phyloP scores from a whole-genome alignment of 1,140 invertebrate species.

The Berghia stephanieae region DNA sequence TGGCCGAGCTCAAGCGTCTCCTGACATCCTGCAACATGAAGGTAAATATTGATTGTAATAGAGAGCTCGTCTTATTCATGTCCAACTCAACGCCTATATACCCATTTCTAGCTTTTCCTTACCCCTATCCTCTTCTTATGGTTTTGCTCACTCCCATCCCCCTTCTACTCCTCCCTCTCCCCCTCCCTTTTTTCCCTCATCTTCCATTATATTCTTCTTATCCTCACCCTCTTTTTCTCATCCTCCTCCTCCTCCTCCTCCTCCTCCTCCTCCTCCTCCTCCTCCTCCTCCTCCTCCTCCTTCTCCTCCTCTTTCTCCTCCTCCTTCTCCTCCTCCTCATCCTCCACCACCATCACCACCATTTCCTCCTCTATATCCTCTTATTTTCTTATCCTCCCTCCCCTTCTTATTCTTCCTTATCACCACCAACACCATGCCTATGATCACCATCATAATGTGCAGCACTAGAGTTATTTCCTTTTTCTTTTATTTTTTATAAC shows the following conservation, averaged over 20 bases:
- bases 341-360: no score
- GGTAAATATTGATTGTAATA: no score
- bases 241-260: background rate
- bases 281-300: background rate
- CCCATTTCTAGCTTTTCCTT: no score
- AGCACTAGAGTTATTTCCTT: no score
- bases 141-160: background rate
- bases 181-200: background rate
- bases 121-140: no score
- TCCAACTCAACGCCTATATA: no score
- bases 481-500: no score
- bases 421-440: no score
- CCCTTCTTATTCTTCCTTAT: background rate
- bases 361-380: background rate
- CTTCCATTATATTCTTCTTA: background rate
- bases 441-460: no score
- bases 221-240: no score
- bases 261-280: background rate
- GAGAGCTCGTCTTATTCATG: no score
- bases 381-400: background rate
- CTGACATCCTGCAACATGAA: conserved; percentile 19
- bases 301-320: background rate
- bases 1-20: background rate
- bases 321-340: background rate
- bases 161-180: background rate